Conservation (phyloP, 2,113 vertebrate species). For the Apodemus speciosus region DNA sequence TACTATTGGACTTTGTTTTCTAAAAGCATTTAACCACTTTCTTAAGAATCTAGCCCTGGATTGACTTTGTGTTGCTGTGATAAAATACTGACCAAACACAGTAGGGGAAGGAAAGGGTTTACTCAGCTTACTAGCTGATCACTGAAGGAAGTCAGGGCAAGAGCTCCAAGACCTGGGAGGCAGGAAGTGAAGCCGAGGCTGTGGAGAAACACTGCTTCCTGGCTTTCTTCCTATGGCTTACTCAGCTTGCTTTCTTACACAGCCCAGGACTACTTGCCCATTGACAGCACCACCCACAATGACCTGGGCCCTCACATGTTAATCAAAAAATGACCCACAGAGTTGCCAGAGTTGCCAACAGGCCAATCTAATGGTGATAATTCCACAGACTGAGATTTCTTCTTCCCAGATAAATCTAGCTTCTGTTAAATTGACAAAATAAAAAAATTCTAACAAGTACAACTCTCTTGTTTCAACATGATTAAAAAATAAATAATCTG, state of each 20-base stretch:
- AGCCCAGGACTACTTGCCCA: neutral
- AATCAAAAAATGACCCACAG: neutral
- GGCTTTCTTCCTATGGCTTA: neutral
- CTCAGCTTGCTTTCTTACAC: neutral
- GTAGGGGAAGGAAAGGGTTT: neutral
- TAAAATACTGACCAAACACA: neutral
- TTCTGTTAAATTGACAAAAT: neutral
- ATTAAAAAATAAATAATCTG: neutral
- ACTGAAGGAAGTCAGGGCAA: neutral
- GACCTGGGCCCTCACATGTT: neutral
- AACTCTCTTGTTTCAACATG: neutral
- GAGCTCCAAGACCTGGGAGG: neutral
- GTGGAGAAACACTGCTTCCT: neutral
- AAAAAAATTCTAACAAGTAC: neutral
- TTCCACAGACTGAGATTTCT: neutral
- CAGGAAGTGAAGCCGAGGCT: neutral
- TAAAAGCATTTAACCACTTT: neutral
- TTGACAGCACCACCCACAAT: neutral
- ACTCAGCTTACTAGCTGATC: neutral
- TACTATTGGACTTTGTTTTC: neutral
- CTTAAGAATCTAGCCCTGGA: neutral
- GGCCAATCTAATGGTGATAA: neutral
- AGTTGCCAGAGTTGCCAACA: neutral
- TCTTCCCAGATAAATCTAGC: neutral
- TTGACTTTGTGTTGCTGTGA: neutral